Evolutionary conservation across 2,888 invertebrate genomes (phyloP).

Genomic region (Hydraecia micacea): DNA sequence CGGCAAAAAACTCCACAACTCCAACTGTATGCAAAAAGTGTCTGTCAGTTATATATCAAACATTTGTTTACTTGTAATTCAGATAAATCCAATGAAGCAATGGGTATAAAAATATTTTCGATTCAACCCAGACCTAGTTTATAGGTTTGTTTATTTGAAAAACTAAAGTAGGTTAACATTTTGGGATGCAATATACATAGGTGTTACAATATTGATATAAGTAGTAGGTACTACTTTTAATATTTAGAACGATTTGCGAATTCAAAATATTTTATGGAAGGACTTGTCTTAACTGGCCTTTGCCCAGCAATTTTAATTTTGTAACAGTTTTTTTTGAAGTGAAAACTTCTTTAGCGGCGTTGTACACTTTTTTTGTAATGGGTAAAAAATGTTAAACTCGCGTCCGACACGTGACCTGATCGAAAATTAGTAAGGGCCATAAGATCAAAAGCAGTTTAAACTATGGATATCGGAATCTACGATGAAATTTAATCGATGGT

Average conservation of each 20-base stretch:
- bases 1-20: not conserved
- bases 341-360: too few relatives aligned
- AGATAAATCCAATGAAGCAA: conserved; percentile 4
- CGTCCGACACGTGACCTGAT: too few relatives aligned
- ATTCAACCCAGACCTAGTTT: conserved; percentile 30
- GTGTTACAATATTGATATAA: not conserved
- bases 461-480: too few relatives aligned
- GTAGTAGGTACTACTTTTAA: not conserved
- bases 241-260: not conserved
- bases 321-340: not conserved
- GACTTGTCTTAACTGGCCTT: not conserved
- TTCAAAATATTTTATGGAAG: not conserved
- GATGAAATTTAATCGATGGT: too few relatives aligned
- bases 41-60: not conserved
- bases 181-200: not conserved
- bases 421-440: too few relatives aligned
- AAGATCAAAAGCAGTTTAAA: too few relatives aligned
- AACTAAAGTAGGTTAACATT: conserved; percentile 27
- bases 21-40: not conserved
- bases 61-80: not conserved
- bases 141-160: conserved; percentile 20
- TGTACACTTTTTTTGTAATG: too few relatives aligned
- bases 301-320: not conserved
- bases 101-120: conserved; percentile 5
- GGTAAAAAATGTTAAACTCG: too few relatives aligned